Evolutionary conservation across 1,140 invertebrate genomes (phyloP).

Genomic region (Doryteuthis pealeii): DNA sequence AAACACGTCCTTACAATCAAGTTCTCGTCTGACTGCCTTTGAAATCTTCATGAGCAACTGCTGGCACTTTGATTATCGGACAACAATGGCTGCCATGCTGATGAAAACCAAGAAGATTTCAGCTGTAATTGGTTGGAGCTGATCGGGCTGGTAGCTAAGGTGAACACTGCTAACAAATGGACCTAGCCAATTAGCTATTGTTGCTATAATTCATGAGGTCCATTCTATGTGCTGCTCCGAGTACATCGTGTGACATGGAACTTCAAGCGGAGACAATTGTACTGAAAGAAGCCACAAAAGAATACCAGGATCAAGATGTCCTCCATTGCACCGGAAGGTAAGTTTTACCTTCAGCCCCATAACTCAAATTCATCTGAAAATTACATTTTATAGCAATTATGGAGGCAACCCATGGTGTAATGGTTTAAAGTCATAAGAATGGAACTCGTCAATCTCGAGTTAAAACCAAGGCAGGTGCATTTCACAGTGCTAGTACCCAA

Average conservation of each 20-base stretch:
- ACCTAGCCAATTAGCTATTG: conserved; percentile 91
- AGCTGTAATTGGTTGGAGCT: conserved; percentile 63
- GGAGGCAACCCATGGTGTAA: no score
- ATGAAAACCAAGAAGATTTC: conserved; percentile 71
- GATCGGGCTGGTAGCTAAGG: conserved; percentile 82
- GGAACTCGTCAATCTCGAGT: no score
- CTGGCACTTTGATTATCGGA: conserved; percentile 91
- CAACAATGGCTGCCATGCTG: conserved; percentile 87
- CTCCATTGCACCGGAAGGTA: conserved; percentile 81
- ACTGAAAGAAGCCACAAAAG: conserved; percentile 89
- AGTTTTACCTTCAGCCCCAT: no score
- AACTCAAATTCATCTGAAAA: no score
- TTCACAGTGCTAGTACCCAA: no score
- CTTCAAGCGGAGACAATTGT: conserved; percentile 82
- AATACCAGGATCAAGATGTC: conserved; percentile 83
- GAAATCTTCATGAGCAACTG: conserved; percentile 90
- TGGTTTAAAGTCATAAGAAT: no score
- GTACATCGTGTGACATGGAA: conserved; percentile 85
- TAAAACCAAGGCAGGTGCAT: no score
- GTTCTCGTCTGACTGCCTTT: conserved; percentile 86
- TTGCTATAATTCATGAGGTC: conserved; percentile 83
- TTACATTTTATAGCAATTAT: no score
- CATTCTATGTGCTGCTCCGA: conserved; percentile 93
- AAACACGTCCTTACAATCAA: conserved; percentile 98
- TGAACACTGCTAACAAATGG: conserved; percentile 99